A percentile compares a stretch with the other conserved stretches of the same genome.
These are phyloP conservation scores for Dryobotodes eremita DNA, from an alignment of 2,888 invertebrate genomes.

Conservation along the genomic window DNA sequence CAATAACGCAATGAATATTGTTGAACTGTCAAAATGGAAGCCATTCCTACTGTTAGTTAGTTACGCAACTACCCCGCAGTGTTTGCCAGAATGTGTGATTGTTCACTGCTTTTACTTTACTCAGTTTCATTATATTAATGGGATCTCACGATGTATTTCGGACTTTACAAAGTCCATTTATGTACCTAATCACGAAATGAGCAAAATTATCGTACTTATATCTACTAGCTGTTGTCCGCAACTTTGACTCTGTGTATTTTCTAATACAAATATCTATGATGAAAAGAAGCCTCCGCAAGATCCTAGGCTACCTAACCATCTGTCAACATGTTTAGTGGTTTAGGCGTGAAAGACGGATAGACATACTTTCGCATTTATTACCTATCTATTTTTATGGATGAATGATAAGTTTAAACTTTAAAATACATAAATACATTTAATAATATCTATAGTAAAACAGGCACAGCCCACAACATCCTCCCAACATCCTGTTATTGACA, in stretches of 20 bases:
- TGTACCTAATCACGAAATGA: neutral
- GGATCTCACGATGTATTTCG: neutral
- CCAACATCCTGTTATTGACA: constrained; percentile 58
- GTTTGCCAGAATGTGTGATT: neutral
- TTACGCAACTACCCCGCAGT: neutral
- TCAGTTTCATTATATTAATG: neutral
- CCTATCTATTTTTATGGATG: neutral
- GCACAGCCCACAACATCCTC: constrained; percentile 48
- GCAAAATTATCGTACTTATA: neutral
- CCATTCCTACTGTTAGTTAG: no score
- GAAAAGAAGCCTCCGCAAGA: neutral
- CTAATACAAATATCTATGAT: neutral
- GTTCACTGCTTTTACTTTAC: neutral
- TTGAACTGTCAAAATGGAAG: no score
- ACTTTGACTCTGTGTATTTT: neutral
- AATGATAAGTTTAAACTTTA: neutral
- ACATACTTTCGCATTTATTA: neutral
- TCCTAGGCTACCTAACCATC: neutral
- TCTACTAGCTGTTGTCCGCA: neutral
- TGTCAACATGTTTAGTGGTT: neutral
- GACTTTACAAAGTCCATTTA: neutral
- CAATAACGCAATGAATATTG: no score
- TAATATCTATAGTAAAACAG: constrained; percentile 4
- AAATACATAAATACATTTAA: neutral
- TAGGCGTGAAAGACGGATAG: neutral